Conservation (phyloP, 2,888 invertebrate genomes). For the Paralinhomoeus sp. region DNA sequence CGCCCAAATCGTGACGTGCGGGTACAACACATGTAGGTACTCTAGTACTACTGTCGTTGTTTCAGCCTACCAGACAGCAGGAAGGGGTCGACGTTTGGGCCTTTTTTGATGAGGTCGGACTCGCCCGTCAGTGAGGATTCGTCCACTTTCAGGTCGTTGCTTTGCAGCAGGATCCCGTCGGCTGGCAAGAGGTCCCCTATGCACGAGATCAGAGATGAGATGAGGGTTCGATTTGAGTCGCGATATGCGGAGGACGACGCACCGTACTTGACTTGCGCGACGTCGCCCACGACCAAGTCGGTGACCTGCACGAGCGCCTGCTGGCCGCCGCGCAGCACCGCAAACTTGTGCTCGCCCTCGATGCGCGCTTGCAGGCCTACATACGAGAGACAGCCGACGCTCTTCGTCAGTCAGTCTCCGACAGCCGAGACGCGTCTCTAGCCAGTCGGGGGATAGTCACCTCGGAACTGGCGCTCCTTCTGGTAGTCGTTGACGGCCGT, state of each 20-base stretch:
- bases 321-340: slow-evolving; percentile 73
- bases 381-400: not conserved
- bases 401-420: too few relatives aligned
- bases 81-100: slow-evolving; percentile 21
- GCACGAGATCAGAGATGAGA: too few relatives aligned
- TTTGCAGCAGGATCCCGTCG: slow-evolving; percentile 32
- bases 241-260: slow-evolving; percentile 10
- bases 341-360: slow-evolving; percentile 95
- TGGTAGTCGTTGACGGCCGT: slow-evolving; percentile 36
- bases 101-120: slow-evolving; percentile 23
- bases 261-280: slow-evolving; percentile 54
- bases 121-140: slow-evolving; percentile 26
- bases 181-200: slow-evolving; percentile 33
- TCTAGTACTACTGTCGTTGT: too few relatives aligned
- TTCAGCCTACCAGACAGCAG: slow-evolving; percentile 15
- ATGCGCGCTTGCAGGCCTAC: slow-evolving; percentile 46
- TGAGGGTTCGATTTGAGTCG: too few relatives aligned
- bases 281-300: slow-evolving; percentile 91
- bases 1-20: too few relatives aligned
- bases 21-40: too few relatives aligned
- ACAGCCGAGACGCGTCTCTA: too few relatives aligned
- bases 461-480: slow-evolving; percentile 34
- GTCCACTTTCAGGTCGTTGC: slow-evolving; percentile 32
- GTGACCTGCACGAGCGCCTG: slow-evolving; percentile 81
- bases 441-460: slow-evolving; percentile 2